These are phyloP conservation scores for Maniola hyperantus DNA, from an alignment of 2,888 invertebrate genomes.

Conservation along the genomic window DNA sequence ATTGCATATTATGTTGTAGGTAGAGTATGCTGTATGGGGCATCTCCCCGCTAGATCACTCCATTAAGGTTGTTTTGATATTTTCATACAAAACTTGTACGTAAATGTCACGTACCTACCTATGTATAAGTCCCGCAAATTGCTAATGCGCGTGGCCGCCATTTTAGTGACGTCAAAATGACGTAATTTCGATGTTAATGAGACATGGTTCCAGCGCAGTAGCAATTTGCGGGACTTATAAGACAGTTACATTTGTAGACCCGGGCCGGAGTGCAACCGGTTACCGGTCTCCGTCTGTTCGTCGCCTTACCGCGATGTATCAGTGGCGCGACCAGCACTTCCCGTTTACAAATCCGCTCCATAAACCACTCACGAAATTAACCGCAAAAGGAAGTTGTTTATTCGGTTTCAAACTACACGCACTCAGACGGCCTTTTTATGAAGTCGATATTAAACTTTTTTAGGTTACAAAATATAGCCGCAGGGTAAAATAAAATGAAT, in stretches of 20 bases:
- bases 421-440: constrained; percentile 26
- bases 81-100: no score
- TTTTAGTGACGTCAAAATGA: no score
- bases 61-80: no score
- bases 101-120: no score
- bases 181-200: no score
- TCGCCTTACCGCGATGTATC: constrained; percentile 21
- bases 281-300: neutral
- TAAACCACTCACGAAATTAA: constrained; percentile 34
- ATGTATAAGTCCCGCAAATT: no score
- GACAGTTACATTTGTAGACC: neutral
- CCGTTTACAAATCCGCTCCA: constrained; percentile 38
- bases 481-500: neutral
- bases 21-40: no score
- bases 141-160: no score
- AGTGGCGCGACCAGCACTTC: constrained; percentile 26
- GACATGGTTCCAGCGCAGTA: no score
- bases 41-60: no score
- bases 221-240: no score
- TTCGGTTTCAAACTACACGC: constrained; percentile 12
- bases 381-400: constrained; percentile 36
- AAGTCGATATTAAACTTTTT: constrained; percentile 2
- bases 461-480: neutral
- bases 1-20: no score
- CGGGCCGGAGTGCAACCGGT: neutral